Base-by-base conservation (phyloP, 2,888 invertebrate genomes). In the Xestia ashworthii region DNA sequence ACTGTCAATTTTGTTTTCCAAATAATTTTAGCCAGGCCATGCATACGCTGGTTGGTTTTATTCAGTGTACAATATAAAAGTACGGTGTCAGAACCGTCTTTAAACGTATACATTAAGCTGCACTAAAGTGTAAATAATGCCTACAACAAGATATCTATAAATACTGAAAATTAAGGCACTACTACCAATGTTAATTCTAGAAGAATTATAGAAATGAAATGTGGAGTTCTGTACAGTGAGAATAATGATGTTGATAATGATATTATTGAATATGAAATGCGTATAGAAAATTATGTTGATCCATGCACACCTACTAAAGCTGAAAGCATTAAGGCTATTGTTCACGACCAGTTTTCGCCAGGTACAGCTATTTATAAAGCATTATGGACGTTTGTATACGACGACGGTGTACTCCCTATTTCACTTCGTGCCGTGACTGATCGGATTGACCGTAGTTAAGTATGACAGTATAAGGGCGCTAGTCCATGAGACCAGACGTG, bases 291-390 rank as follows among this genome's bases (percentile, higher is more conserved):
- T 76, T 48, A 82, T 76, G 58, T 62, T 67, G 65, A 81, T 71
- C 32, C 84, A 89, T 89, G 84, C 87, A 79, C 14, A 70, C 71
- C 84, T 87, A 80, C 68, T 79, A 83, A 81, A 83, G 83, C 72
- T 32, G 68, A 84, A 73, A 74, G 71, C 76, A 38, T 71, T 74
- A 65, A 12, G 44, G 65, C 62, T 62, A 62, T 62, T 62, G 62
- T 62, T 38, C 19, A 38, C 38, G 62, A 62, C 19, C 19, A 62
- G 19, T 38, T 62, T 62, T 0, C 4, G 1, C 32, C 5, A 38
- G 62, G 38, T 9, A 58, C 14, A 58, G 58, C 14, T 38, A 1
- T 1, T 14, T 32, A 0, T 38, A 5, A 19, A 38, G 16, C 60
- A 60, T 16, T 60, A 8, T 32, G 8, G 16, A 32, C 8, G 32